Base-by-base conservation (phyloP, 2,797 vertebrate genomes). In the Esox lucius region DNA sequence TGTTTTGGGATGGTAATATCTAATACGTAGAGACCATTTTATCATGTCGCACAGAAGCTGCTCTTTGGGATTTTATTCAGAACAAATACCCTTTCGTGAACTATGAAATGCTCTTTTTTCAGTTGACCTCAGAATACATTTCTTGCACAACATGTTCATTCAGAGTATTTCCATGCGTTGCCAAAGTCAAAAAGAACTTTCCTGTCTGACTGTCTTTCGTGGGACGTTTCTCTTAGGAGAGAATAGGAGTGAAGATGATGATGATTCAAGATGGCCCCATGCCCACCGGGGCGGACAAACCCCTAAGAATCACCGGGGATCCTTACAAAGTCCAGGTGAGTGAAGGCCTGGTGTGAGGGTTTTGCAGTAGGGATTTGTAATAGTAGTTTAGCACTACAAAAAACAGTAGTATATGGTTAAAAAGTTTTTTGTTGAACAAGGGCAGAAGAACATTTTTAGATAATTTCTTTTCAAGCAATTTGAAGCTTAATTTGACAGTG, bases 261-360 rank as follows among this genome's bases (percentile, higher is more conserved):
- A 98, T 99, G 97, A 99, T 99, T 86, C 97, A 98, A 90, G 98
- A 98, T 0, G 98, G 97, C 17, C 97, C 98, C 0, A 92, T 98
- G 91, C 97, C 97, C 0, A 98, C 97, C 0, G 97, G 97, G 80
- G 96, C 96, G 11, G 98, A 99, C 89, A 99, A 99, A 88, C 97
- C 98, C 64, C 95, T 99, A 56, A 95, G 98, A 72, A 98, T 99
- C 91, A 96, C 96, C 7, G 98, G 98, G 79, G 97, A 99, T 86
- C 95, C 96, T 1, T 98, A 96, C 88, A 98, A 98, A 96, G 96
- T 98, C 6, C 97, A 99, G 96, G 98, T 98, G 87, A 83, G 92
- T 78, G 2, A 31, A 28, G 9, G 8, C 39, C 35, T 39, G 35
- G 35, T 39, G 35, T 39, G 4, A 39, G 7, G 35, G 35, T 39